Percentiles rank a stretch among this genome's conserved stretches.
These are phyloP conservation scores for Phania funesta DNA, from an alignment of 2,888 invertebrate species.

Conservation along the genomic window DNA sequence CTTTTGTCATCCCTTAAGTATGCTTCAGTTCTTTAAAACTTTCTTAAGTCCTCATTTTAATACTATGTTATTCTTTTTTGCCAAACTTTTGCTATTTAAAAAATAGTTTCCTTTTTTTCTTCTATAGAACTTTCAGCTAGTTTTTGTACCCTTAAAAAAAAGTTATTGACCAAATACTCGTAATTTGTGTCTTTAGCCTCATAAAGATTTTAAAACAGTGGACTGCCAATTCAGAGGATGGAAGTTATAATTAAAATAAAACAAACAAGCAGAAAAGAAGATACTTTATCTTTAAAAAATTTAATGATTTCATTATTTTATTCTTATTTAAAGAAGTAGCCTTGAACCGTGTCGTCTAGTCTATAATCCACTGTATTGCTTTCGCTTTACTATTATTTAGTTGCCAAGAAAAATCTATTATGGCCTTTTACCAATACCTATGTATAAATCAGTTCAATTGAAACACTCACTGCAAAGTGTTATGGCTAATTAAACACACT, in stretches of 20 bases:
- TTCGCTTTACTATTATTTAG: not conserved
- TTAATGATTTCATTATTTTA: no score
- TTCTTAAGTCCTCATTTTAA: not conserved
- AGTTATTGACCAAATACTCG: conserved; percentile 47
- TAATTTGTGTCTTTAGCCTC: conserved; percentile 34
- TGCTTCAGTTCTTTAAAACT: not conserved
- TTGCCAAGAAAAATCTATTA: not conserved
- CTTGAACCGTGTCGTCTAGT: not conserved
- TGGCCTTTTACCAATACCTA: conserved; percentile 3
- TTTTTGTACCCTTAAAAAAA: conserved; percentile 7
- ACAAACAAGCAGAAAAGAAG: not conserved
- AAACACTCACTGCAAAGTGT: conserved; percentile 50
- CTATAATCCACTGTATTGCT: not conserved
- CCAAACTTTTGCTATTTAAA: conserved; percentile 32
- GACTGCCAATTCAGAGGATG: not conserved
- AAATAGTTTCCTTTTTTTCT: conserved; percentile 19
- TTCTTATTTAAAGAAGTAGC: no score
- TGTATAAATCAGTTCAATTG: conserved; percentile 40
- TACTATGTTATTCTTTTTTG: not conserved
- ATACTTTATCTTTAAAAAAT: not conserved
- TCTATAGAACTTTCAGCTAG: conserved; percentile 3
- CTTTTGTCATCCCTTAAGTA: not conserved
- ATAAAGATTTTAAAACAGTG: conserved; percentile 24
- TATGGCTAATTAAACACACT: conserved; percentile 62
- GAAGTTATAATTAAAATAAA: not conserved